These are phyloP conservation scores for Cydia fagiglandana DNA, from an alignment of 1,140 invertebrate genomes.

Conservation along the genomic window DNA sequence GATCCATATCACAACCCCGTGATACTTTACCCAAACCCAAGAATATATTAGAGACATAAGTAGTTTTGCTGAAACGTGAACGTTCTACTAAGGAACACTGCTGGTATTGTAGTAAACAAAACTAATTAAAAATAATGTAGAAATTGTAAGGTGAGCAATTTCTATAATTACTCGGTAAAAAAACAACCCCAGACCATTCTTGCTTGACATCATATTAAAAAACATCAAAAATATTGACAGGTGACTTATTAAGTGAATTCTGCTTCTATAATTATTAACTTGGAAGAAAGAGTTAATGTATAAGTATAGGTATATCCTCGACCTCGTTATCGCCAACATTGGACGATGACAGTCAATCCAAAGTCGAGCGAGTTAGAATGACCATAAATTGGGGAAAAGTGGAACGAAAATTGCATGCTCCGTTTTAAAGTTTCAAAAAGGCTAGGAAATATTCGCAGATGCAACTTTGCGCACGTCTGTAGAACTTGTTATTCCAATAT, in stretches of 20 bases:
- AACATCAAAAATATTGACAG: too few relatives aligned
- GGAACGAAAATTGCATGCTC: conserved; percentile 10
- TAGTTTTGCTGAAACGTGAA: background rate
- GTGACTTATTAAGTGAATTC: too few relatives aligned
- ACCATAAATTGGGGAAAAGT: conserved; percentile 26
- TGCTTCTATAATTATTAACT: too few relatives aligned
- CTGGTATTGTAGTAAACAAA: background rate
- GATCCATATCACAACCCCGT: conserved; percentile 37
- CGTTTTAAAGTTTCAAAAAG: conserved; percentile 14
- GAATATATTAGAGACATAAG: conserved; percentile 11
- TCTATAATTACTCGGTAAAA: too few relatives aligned
- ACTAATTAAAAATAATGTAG: too few relatives aligned
- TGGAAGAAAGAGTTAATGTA: background rate
- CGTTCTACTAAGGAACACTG: background rate
- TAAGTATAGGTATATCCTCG: background rate
- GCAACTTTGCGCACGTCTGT: conserved; percentile 12
- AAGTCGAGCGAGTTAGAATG: background rate
- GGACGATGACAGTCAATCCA: background rate
- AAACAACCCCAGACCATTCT: too few relatives aligned
- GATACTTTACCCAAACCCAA: conserved; percentile 16
- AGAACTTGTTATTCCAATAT: conserved; percentile 29
- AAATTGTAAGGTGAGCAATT: too few relatives aligned
- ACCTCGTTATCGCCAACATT: background rate
- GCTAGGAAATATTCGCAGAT: background rate
- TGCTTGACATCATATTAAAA: too few relatives aligned